Conservation (phyloP, 2,888 invertebrate species). For the Gandaritis pyraliata region DNA sequence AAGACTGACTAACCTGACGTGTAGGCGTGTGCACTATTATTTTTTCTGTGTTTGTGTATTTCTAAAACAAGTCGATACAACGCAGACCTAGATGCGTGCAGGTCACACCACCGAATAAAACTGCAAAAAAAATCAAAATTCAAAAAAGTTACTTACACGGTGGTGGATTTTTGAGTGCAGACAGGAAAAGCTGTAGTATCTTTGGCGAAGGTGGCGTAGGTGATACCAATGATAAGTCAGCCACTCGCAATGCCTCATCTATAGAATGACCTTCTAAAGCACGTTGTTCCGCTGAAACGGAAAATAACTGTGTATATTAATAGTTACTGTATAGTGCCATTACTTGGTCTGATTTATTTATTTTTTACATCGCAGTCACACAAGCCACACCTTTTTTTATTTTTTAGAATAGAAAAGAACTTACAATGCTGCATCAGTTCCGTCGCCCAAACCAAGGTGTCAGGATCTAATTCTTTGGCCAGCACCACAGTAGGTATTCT, state of each 20-base stretch:
- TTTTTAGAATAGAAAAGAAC: constrained; percentile 45
- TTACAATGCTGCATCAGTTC: constrained; percentile 71
- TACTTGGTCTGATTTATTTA: too few relatives aligned
- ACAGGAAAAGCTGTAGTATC: constrained; percentile 59
- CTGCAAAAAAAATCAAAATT: too few relatives aligned
- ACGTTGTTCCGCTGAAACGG: constrained; percentile 58
- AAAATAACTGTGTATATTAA: neutral
- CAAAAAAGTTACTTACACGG: constrained; percentile 52
- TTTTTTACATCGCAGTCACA: too few relatives aligned
- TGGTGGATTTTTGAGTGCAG: constrained; percentile 54
- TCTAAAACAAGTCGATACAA: too few relatives aligned
- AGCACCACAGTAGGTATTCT: constrained; percentile 58
- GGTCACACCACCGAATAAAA: too few relatives aligned
- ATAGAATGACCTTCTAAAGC: constrained; percentile 55
- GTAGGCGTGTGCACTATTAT: too few relatives aligned
- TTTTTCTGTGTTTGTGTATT: too few relatives aligned
- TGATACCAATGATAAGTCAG: constrained; percentile 73
- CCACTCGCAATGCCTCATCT: constrained; percentile 69
- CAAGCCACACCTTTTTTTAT: too few relatives aligned
- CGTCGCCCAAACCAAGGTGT: constrained; percentile 68
- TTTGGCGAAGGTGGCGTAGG: constrained; percentile 60
- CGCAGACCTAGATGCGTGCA: too few relatives aligned
- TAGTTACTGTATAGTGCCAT: neutral
- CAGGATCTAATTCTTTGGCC: constrained; percentile 66
- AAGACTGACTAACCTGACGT: too few relatives aligned